phyloP scores from a whole-genome alignment of 2,888 invertebrate genomes.

The Eupithecia vulgata region DNA sequence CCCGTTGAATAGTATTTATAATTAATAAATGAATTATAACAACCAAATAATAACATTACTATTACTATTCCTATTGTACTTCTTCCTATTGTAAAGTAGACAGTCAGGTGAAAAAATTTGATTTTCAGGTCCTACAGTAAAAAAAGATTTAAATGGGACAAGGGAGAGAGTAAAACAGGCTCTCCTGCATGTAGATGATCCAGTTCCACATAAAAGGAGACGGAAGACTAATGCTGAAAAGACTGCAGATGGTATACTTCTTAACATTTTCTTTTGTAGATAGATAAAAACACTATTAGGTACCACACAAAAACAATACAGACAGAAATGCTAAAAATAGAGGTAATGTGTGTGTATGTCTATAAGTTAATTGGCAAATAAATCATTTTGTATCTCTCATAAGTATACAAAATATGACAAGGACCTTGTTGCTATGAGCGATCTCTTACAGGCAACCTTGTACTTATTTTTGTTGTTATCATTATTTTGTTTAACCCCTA shows the following conservation, averaged over 20 bases:
- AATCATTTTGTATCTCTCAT: too few species aligned
- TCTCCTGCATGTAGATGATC: slow-evolving; percentile 89
- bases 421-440: neutral
- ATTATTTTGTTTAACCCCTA: neutral
- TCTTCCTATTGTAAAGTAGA: neutral
- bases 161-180: slow-evolving; percentile 91
- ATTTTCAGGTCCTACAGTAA: slow-evolving; percentile 60
- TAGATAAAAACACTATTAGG: neutral
- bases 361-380: too few species aligned
- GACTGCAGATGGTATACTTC: slow-evolving; percentile 52
- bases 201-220: slow-evolving; percentile 86
- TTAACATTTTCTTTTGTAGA: neutral
- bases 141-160: slow-evolving; percentile 84
- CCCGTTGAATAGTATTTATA: too few species aligned
- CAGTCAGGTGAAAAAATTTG: neutral
- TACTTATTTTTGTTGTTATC: neutral
- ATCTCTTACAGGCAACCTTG: neutral
- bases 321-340: too few species aligned
- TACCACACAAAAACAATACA: neutral
- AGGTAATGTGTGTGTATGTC: too few species aligned
- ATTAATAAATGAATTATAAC: too few species aligned
- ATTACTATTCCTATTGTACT: too few species aligned
- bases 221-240: slow-evolving; percentile 67
- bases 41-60: too few species aligned
- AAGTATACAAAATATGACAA: too few species aligned